Conservation (phyloP, 2,888 invertebrate genomes). For the Biston stratarius region DNA sequence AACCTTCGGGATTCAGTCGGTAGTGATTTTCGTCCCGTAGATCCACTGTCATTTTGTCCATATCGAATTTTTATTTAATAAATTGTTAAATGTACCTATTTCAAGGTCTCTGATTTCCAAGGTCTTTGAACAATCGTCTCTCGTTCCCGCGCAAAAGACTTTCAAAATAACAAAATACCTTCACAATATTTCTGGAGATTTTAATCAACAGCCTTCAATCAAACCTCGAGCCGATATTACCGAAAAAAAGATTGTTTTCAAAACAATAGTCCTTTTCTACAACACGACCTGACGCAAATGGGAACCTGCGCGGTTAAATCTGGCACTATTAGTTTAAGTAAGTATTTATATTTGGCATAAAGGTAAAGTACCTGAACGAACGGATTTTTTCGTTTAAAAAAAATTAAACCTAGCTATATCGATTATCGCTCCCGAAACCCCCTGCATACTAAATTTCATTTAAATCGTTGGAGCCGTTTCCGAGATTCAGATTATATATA, state of each 20-base stretch:
- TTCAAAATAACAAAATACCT: conserved; percentile 16
- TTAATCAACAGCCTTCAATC: conserved; percentile 32
- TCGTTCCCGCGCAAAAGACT: conserved; percentile 37
- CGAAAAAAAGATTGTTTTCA: conserved; percentile 21
- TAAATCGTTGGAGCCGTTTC: no score
- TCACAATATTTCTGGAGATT: conserved; percentile 21
- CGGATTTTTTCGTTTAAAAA: no score
- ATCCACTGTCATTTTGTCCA: no score
- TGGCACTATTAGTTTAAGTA: background rate
- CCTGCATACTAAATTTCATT: no score
- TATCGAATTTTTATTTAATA: no score
- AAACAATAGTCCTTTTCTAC: conserved; percentile 20
- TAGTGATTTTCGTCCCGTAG: no score
- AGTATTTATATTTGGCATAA: background rate
- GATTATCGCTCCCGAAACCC: no score
- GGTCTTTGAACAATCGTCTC: conserved; percentile 2
- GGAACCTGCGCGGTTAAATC: conserved; percentile 1
- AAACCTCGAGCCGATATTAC: conserved; percentile 20
- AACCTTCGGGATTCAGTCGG: no score
- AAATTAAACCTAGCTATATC: no score
- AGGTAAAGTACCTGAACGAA: no score
- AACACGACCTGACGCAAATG: conserved; percentile 2
- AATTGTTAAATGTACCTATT: no score
- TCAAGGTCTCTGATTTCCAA: background rate
- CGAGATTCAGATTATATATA: no score